Evolutionary conservation across 2,113 vertebrate species (phyloP).

Genomic region (Phoxinus phoxinus): DNA sequence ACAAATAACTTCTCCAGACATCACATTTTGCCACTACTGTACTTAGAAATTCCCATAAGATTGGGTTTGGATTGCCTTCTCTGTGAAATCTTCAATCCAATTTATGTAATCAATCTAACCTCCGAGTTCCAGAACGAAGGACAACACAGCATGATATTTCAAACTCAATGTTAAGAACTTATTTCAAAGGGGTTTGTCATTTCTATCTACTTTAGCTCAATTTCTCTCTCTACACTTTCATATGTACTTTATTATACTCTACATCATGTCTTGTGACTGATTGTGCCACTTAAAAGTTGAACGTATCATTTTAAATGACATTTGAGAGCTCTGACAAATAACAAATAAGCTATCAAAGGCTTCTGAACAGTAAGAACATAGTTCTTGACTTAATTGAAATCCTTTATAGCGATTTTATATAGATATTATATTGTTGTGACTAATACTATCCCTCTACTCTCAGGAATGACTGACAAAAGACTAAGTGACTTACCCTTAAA

Average conservation of each 20-base stretch:
- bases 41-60: no score
- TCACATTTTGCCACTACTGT: no score
- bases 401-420: no score
- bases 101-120: neutral
- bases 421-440: no score
- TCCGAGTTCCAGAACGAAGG: neutral
- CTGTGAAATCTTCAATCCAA: no score
- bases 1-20: no score
- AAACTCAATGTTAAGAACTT: neutral
- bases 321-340: neutral
- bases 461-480: neutral
- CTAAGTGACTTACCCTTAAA: neutral
- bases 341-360: neutral
- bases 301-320: neutral
- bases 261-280: neutral
- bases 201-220: neutral
- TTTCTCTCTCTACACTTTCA: neutral
- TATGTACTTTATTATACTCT: neutral
- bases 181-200: neutral
- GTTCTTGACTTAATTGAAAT: neutral
- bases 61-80: no score
- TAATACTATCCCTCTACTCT: no score
- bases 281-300: neutral
- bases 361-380: neutral
- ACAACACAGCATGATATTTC: neutral